Conservation (phyloP, 1,140 invertebrate species). For the Melanaphis sacchari region DNA sequence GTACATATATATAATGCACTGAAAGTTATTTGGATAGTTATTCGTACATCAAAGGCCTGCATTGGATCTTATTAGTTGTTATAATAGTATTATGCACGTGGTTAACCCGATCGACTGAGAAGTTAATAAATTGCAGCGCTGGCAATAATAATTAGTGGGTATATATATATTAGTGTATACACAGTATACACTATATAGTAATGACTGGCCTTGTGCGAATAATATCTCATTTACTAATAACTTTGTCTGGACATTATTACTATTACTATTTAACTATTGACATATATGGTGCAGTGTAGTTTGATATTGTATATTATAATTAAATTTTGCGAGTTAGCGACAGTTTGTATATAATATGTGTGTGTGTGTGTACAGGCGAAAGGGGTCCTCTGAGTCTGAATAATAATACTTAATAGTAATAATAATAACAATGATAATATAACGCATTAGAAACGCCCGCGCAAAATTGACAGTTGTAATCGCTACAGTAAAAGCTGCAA, state of each 20-base stretch:
- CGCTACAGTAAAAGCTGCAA: background rate
- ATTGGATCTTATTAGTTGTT: background rate
- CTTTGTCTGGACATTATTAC: background rate
- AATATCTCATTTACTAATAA: background rate
- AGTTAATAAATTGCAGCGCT: background rate
- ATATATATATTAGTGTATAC: no score
- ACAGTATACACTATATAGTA: no score
- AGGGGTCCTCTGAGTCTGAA: background rate
- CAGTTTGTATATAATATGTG: background rate
- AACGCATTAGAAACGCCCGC: slow-evolving; percentile 19
- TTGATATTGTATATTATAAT: background rate
- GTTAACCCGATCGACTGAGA: background rate
- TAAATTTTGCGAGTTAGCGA: background rate
- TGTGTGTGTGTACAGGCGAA: background rate
- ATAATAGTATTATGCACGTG: background rate
- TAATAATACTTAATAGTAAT: background rate
- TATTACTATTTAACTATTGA: background rate
- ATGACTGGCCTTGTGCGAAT: background rate
- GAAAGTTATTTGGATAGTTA: background rate
- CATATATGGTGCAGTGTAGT: background rate
- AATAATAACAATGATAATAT: background rate
- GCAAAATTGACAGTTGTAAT: slow-evolving; percentile 26
- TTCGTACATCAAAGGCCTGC: background rate
- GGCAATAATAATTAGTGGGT: background rate
- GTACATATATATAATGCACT: no score